Evolutionary conservation across 2,797 vertebrate genomes (phyloP).

Genomic region (Sebastes dallii): DNA sequence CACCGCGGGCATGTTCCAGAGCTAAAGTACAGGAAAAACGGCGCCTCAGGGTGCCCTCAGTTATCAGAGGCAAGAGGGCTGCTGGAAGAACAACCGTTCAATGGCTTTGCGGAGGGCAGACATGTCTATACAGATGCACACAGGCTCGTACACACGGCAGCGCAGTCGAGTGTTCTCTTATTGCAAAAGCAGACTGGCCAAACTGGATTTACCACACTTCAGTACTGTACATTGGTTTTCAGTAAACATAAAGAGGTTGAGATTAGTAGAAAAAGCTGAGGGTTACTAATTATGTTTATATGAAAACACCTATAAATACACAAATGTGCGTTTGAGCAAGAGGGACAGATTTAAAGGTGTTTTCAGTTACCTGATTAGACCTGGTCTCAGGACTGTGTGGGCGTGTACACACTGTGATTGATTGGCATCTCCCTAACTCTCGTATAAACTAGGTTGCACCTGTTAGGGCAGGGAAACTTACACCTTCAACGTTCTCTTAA

Average conservation of each 20-base stretch:
- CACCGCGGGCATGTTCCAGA: slow-evolving; percentile 12
- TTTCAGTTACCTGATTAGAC: neutral
- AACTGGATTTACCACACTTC: slow-evolving; percentile 68
- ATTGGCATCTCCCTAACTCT: slow-evolving; percentile 8
- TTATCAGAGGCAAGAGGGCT: slow-evolving; percentile 43
- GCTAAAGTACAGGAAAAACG: slow-evolving; percentile 50
- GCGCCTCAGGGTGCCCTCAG: slow-evolving; percentile 60
- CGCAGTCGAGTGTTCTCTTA: slow-evolving; percentile 30
- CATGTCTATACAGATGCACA: slow-evolving; percentile 72
- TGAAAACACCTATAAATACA: neutral
- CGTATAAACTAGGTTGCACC: slow-evolving; percentile 10
- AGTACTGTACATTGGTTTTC: slow-evolving; percentile 17
- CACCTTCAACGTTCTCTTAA: slow-evolving; percentile 8
- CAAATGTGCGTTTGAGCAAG: neutral
- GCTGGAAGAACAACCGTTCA: slow-evolving; percentile 71
- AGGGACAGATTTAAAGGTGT: neutral
- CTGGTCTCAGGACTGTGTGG: neutral
- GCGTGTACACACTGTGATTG: neutral
- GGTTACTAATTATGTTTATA: neutral
- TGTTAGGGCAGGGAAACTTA: slow-evolving; percentile 11
- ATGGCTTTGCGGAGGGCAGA: slow-evolving; percentile 53
- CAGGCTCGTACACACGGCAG: slow-evolving; percentile 47
- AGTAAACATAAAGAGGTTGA: slow-evolving; percentile 5
- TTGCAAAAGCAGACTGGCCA: slow-evolving; percentile 48
- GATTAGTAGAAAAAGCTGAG: slow-evolving; percentile 10